phyloP scores from a whole-genome alignment of 2,797 vertebrate genomes.

The Allobates femoralis region DNA sequence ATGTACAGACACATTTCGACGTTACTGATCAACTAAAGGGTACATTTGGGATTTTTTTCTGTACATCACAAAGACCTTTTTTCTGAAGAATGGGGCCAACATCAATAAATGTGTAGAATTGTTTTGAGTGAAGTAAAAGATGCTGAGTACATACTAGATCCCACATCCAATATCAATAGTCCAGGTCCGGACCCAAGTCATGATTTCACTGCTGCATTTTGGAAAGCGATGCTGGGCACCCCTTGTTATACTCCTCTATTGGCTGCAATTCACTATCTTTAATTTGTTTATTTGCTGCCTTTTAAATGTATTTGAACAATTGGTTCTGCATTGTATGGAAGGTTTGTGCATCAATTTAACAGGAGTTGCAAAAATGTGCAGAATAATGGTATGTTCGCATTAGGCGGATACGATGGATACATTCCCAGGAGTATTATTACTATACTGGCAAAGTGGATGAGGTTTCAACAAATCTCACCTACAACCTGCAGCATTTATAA shows the following conservation, averaged over 20 bases:
- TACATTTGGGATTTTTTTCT: background rate
- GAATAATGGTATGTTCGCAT: background rate
- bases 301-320: background rate
- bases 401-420: too few species aligned
- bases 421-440: too few species aligned
- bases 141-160: background rate
- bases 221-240: background rate
- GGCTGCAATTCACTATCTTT: background rate
- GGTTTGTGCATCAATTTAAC: background rate
- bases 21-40: background rate
- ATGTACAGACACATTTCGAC: constrained; percentile 57
- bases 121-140: background rate
- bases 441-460: too few species aligned
- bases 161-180: background rate
- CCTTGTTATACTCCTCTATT: constrained; percentile 6
- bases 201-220: background rate
- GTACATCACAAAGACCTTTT: background rate
- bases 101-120: background rate
- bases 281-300: background rate
- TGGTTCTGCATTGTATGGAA: background rate
- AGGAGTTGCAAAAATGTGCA: background rate
- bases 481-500: too few species aligned
- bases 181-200: background rate
- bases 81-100: background rate
- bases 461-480: too few species aligned